Base-by-base conservation (phyloP, 2,113 vertebrate genomes). In the Morone chrysops region DNA sequence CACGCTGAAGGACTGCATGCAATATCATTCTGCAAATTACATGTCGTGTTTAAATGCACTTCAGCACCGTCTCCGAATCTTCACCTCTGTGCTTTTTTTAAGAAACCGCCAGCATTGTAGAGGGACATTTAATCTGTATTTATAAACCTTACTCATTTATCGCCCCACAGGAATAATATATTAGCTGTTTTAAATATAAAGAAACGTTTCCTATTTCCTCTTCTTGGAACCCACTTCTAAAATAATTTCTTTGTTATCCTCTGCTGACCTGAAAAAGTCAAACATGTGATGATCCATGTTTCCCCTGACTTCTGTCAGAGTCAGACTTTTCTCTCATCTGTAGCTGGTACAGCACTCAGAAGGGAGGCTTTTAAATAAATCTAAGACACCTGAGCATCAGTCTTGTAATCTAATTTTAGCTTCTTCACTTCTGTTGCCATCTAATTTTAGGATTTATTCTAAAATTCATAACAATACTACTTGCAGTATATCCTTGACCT, bases 391-490 rank as follows among this genome's bases (percentile, higher is more conserved):
- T 45, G 50, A 57, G 57, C 50, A 59, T 75, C 50, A 16, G 67
- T 84, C 77, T 83, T 40, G 80, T 72, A 4, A 85, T 87, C 77
- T 89, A 89, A 83, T 84, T 85, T 83, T 87, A 86, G 77, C 48
- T 63, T 22, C 18, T 75, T 56, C 47, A 8, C 53, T 77, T 75
- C 45, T 47, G 57, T 47, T 79, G 66, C 67, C 74, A 80, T 38
- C 68, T 85, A 53, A 40, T 84, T 84, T 82, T 74, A 82, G 54
- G 13, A 82, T 82, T 80, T 65, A 50, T 79, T 79, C 18, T 13
- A 40, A 40, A 70, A 63, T 14, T 8, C 25, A 54, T 36, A 67
- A 48, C 17, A 66, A 36, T 45, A 22, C 14, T 14, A 17, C 48
- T 65, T 45, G 16, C 17, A 31, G 31, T 40, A 41, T 17, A 56